Percentiles rank a stretch among this genome's conserved stretches.
These are phyloP conservation scores for Hemibagrus wyckioides DNA, from an alignment of 2,113 vertebrate genomes.

Conservation along the genomic window DNA sequence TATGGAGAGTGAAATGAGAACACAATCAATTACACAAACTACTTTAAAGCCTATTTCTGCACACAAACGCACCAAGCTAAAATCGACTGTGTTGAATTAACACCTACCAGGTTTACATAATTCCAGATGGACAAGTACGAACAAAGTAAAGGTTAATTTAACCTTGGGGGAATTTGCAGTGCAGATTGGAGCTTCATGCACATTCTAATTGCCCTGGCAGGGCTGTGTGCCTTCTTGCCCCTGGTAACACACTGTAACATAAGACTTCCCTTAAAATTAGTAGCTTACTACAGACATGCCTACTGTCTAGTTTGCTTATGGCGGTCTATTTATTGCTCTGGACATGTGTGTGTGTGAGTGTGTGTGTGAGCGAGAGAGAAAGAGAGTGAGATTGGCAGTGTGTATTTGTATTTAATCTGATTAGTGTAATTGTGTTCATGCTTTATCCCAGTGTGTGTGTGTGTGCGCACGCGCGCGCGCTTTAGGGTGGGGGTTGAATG, in stretches of 20 bases:
- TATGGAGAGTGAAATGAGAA: not conserved
- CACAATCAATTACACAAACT: not conserved
- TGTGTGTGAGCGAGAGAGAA: slow-evolving; percentile 34
- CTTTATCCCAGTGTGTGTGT: not conserved
- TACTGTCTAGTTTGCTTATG: slow-evolving; percentile 62
- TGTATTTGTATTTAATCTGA: slow-evolving; percentile 69
- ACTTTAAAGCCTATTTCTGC: not conserved
- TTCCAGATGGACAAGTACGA: not conserved
- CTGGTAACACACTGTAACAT: slow-evolving; percentile 43
- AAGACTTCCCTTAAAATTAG: slow-evolving; percentile 39
- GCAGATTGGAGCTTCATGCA: not conserved
- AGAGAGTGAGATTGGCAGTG: slow-evolving; percentile 46
- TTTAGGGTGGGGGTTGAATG: not conserved
- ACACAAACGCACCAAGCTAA: not conserved
- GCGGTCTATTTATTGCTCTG: slow-evolving; percentile 65
- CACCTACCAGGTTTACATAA: not conserved
- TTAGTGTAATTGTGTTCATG: slow-evolving; percentile 50
- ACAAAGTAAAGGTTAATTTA: slow-evolving; percentile 8
- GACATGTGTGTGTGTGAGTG: slow-evolving; percentile 54
- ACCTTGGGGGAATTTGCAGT: not conserved
- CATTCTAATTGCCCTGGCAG: not conserved
- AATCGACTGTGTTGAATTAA: not conserved
- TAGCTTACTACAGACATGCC: slow-evolving; percentile 45
- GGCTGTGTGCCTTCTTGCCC: slow-evolving; percentile 8
- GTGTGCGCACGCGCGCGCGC: no score